Base-by-base conservation (phyloP, 2,888 invertebrate genomes). In the Dexiosoma caninum region DNA sequence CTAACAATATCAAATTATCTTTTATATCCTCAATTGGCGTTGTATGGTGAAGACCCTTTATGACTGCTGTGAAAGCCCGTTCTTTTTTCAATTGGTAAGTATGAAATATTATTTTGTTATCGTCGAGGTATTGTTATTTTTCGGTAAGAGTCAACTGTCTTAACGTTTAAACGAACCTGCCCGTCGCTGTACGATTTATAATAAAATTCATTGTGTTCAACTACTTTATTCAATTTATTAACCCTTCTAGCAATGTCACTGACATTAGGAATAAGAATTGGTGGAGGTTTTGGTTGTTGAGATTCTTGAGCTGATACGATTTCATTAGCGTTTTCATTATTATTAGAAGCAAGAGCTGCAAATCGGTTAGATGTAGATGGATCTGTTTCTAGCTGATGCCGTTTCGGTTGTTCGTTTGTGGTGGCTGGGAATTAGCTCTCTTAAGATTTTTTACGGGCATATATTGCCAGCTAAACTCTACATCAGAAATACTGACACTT, bases 31-130 rank as follows among this genome's bases (percentile, higher is more conserved):
- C 59, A 30, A 37, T 40, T 49, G 49, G 35, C 12, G 70, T 71
- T n/a, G 70, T 46, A 4, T 71, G 51, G 32, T 59, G 59, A 37
- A 59, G 27, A 44, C 49, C 49, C 19, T 71, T 71, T 40, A 49
- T 51, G 7, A 59, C 70, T n/a, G 46, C 71, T 6, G 19, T 71
- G 40, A 59, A 59, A 16, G 60, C 70, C 7, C 71, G 14, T 40
- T 49, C 49, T 42, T 57, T 14, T 49, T 71, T 71, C 1, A 59
- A 14, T 57, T 69, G 69, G 32, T 32, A 69, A 2, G 69, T 69
- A 19, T 69, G 57, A 44, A 9, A 51, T 67, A 35, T 53, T 53
- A 67, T 32, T 2, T 40, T 19, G 21, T 37, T 42, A 30, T 16
- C 19, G 32, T 69, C 35, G 14, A 69, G n/a, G 16, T 55, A n/a